A percentile compares a stretch with the other conserved stretches of the same genome.
Conservation (phyloP, 1,140 invertebrate genomes). For the Hydropsyche tenuis region DNA sequence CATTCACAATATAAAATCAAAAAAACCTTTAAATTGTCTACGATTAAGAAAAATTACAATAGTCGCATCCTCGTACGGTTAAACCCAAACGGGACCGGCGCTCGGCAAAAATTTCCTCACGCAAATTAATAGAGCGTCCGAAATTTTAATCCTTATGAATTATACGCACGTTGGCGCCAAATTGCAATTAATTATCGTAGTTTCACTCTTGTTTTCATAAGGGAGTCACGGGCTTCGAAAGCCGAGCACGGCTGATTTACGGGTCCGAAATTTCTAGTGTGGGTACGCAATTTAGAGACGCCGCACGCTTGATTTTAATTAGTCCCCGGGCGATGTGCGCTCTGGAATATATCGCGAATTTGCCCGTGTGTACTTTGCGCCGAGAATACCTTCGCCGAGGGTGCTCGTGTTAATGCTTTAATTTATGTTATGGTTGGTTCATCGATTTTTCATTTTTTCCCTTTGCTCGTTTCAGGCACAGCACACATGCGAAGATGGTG, state of each 20-base stretch:
- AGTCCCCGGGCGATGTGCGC: conserved; percentile 9
- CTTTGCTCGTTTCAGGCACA: conserved; percentile 69
- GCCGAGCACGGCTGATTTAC: conserved; percentile 36
- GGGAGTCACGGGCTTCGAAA: conserved; percentile 5
- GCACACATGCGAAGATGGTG: conserved; percentile 79
- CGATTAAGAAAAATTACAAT: no score
- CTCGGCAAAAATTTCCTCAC: neutral
- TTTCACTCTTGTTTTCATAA: conserved; percentile 38
- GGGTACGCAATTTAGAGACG: conserved; percentile 16
- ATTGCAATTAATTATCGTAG: conserved; percentile 47
- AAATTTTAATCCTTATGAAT: conserved; percentile 44
- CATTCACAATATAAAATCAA: neutral
- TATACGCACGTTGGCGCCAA: conserved; percentile 36
- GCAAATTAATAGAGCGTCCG: conserved; percentile 14
- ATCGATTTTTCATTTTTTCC: conserved; percentile 31
- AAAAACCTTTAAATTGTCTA: no score
- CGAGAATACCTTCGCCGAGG: neutral
- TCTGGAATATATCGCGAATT: neutral
- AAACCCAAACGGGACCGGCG: neutral
- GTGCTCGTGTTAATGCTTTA: neutral
- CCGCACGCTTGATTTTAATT: conserved; percentile 35
- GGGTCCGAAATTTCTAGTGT: conserved; percentile 19
- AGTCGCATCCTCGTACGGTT: neutral
- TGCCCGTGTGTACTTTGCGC: no score
- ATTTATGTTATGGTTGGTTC: neutral